These are phyloP conservation scores for Saccostrea glomerata DNA, from an alignment of 1,140 invertebrate genomes.

Conservation along the genomic window DNA sequence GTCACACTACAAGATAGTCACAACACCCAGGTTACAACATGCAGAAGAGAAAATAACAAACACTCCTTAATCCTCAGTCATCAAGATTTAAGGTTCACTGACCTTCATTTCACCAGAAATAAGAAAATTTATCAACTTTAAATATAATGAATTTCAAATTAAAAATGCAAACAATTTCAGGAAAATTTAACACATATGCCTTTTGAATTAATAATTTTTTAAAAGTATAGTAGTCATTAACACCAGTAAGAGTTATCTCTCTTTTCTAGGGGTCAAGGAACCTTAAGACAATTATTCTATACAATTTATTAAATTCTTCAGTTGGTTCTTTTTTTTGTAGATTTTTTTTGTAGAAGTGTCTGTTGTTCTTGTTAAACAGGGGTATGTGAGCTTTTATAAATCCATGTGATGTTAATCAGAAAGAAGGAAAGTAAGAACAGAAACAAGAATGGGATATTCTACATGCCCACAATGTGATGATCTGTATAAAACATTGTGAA, in stretches of 20 bases:
- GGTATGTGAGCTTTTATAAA: background rate
- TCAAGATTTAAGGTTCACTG: background rate
- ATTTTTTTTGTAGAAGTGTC: conserved; percentile 15
- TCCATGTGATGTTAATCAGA: conserved; percentile 5
- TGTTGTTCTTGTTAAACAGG: conserved; percentile 7
- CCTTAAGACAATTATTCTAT: too few species aligned
- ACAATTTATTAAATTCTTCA: background rate
- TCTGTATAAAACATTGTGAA: background rate
- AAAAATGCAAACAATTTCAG: too few species aligned
- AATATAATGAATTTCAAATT: too few species aligned
- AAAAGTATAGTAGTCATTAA: too few species aligned
- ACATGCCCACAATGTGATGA: background rate
- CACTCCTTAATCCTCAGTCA: background rate
- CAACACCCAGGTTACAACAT: conserved; percentile 21
- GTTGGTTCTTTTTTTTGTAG: conserved; percentile 1
- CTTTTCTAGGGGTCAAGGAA: too few species aligned
- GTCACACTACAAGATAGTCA: background rate
- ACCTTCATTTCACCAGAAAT: background rate
- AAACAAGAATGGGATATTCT: background rate
- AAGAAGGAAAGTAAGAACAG: background rate
- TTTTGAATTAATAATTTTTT: too few species aligned
- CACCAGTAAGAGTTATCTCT: too few species aligned
- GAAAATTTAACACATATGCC: too few species aligned
- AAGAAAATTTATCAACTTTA: too few species aligned
- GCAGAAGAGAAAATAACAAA: background rate